Percentiles rank a stretch among this genome's conserved stretches.
phyloP scores from a whole-genome alignment of 1,140 invertebrate species.

The Andricus grossulariae region DNA sequence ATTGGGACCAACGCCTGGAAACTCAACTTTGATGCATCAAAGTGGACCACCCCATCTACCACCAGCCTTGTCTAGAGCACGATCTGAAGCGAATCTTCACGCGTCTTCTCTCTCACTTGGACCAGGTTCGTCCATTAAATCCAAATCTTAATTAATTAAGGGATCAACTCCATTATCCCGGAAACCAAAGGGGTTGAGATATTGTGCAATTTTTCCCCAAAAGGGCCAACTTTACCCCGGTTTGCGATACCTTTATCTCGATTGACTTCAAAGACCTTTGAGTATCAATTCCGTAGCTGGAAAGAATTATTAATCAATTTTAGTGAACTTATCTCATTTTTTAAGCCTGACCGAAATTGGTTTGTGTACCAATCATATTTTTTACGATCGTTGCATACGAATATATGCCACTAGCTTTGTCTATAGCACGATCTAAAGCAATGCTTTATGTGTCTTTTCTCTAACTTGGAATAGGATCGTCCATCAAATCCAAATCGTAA shows the following conservation, averaged over 20 bases:
- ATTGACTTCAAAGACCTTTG: too few species aligned
- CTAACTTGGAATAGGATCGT: slow-evolving; percentile 76
- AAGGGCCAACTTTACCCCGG: too few species aligned
- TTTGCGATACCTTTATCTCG: too few species aligned
- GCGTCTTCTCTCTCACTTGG: slow-evolving; percentile 79
- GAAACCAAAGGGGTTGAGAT: too few species aligned
- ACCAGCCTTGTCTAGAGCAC: slow-evolving; percentile 82
- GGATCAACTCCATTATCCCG: neutral
- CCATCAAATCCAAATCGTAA: neutral
- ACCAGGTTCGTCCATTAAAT: slow-evolving; percentile 69
- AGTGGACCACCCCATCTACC: slow-evolving; percentile 60
- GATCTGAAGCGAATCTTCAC: slow-evolving; percentile 91
- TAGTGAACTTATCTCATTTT: neutral
- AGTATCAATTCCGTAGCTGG: too few species aligned
- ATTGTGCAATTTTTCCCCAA: too few species aligned
- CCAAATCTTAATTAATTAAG: neutral
- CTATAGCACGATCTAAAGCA: slow-evolving; percentile 90
- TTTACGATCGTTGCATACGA: slow-evolving; percentile 2
- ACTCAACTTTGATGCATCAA: slow-evolving; percentile 47
- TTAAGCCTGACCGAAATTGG: neutral
- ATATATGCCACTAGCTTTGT: slow-evolving; percentile 75
- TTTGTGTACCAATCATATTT: neutral
- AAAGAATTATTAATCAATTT: neutral
- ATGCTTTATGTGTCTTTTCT: slow-evolving; percentile 84
- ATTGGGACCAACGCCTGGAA: slow-evolving; percentile 64